Base-by-base conservation (phyloP, 2,797 vertebrate genomes). In the Lepus oiostolus region DNA sequence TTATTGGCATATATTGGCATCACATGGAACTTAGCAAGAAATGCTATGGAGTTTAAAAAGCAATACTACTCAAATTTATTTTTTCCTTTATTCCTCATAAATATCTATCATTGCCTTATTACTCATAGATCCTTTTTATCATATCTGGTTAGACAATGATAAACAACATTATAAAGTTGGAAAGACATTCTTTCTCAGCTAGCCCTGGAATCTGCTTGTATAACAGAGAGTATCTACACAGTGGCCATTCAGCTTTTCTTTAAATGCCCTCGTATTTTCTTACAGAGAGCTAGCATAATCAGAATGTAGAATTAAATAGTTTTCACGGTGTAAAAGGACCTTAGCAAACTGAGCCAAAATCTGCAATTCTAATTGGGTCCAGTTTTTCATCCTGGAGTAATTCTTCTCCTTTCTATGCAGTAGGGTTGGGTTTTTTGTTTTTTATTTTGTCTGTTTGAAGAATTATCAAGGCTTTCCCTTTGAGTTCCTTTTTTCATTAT, bases 31-130 rank as follows among this genome's bases (percentile, higher is more conserved):
- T 88, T 54, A 77, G 74, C 6, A 71, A 84, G 24, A 88, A 84
- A 62, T 42, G 30, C 58, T 85, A 70, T 79, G 14, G 19, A 72
- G 21, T 60, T 5, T 21, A 19, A 91, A 63, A 91, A 32, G 24
- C 10, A n/a, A 88, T 32, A 84, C 5, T 63, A 91, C 35, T 85
- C 14, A 58, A 47, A 85, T 72, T 70, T 96, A n/a, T 60, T 35
- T 91, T 91, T 94, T 82, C 47, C 38, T 47, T 8, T 28, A 65
- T 13, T 81, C 42, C 26, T 84, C 32, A 67, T 58, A 85, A 81
- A 80, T 85, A 85, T 12, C 68, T 81, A 19, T 85, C 70, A 91
- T 60, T 81, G 81, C 10, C 54, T 65, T 52, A 60, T 26, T 12
- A 35, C 62, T 35, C 12, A 24, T n/a, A 35, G 30, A 35, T 76